These are phyloP conservation scores for Anthopleura xanthogrammica DNA, from an alignment of 92 coral and sea anemone genomes.

Conservation along the genomic window DNA sequence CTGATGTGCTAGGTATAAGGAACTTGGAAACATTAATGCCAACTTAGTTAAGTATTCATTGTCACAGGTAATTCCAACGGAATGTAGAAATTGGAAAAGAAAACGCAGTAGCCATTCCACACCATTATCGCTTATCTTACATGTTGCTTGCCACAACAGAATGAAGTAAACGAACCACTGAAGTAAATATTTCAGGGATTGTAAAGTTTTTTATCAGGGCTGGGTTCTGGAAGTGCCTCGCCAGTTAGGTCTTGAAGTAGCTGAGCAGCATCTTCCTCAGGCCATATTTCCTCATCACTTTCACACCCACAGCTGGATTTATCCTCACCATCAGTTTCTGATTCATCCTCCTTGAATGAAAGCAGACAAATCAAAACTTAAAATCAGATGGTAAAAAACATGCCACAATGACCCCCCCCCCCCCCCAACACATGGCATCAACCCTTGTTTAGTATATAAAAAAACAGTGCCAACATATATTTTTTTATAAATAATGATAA, in stretches of 20 bases:
- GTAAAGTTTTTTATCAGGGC: conserved; percentile 12
- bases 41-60: no score
- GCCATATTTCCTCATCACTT: conserved; percentile 47
- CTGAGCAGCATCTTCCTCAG: conserved; percentile 34
- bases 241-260: conserved; percentile 15
- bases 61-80: conserved; percentile 29
- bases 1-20: conserved; percentile 36
- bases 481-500: no score
- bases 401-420: no score
- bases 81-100: conserved; percentile 37
- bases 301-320: neutral
- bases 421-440: no score
- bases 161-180: conserved; percentile 53
- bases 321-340: neutral
- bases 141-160: conserved; percentile 44
- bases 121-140: conserved; percentile 51
- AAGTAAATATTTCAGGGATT: conserved; percentile 29
- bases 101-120: conserved; percentile 49
- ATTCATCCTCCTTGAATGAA: no score
- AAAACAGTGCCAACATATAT: no score
- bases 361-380: no score
- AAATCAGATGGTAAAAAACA: no score
- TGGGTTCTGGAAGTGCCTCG: conserved; percentile 53
- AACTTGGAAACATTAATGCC: conserved; percentile 44
- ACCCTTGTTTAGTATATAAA: no score